phyloP scores from a whole-genome alignment of 2,888 invertebrate genomes.

The Diachrysia chrysitis region DNA sequence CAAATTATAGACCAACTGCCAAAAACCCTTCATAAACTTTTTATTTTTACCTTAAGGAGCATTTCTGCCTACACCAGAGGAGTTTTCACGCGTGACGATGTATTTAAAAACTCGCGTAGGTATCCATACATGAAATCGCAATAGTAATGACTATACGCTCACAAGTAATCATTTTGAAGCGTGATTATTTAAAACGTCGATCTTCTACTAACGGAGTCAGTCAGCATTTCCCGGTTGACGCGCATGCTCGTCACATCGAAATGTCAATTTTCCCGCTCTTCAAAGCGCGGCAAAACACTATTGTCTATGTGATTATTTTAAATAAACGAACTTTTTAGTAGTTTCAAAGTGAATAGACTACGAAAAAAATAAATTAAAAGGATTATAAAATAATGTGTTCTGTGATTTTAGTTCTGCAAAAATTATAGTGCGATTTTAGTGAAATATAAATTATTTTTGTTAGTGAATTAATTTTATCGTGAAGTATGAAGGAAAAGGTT shows the following conservation, averaged over 20 bases:
- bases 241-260: conserved; percentile 66
- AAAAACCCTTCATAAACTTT: background rate
- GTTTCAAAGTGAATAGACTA: conserved; percentile 12
- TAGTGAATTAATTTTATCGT: background rate
- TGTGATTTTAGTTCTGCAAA: conserved; percentile 35
- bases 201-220: conserved; percentile 64
- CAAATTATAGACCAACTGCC: background rate
- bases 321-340: conserved; percentile 27
- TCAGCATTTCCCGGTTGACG: conserved; percentile 69
- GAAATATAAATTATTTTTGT: conserved; percentile 12
- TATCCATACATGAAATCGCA: conserved; percentile 40
- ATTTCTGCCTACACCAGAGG: conserved; percentile 10
- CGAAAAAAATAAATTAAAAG: conserved; percentile 21
- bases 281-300: conserved; percentile 28
- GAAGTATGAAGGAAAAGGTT: conserved; percentile 56
- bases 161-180: conserved; percentile 57
- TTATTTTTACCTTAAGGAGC: background rate
- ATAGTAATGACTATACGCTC: conserved; percentile 42
- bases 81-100: conserved; percentile 33
- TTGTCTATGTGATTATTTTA: conserved; percentile 33
- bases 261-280: conserved; percentile 67
- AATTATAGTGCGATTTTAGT: conserved; percentile 30
- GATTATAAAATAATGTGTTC: conserved; percentile 12
- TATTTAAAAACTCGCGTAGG: conserved; percentile 15
- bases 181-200: conserved; percentile 65